Conservation (phyloP, 2,888 invertebrate species). For the Calliopum simillimum region DNA sequence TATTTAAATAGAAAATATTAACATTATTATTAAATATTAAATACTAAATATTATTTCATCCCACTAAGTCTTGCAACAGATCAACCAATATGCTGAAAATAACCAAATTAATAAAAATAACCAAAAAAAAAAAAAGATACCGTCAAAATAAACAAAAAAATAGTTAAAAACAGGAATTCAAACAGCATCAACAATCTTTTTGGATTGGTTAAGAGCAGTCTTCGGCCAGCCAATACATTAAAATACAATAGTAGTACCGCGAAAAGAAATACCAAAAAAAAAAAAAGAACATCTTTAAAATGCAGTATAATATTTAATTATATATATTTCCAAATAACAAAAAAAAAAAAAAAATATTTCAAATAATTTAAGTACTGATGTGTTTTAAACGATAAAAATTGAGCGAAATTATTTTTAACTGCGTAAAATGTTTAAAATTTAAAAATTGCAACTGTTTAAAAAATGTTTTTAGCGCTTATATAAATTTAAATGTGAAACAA, state of each 20-base stretch:
- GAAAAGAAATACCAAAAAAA: conserved; percentile 20
- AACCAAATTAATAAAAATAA: conserved; percentile 37
- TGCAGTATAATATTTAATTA: conserved; percentile 44
- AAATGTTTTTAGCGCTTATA: too few species aligned
- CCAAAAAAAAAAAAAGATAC: conserved; percentile 40
- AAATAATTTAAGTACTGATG: conserved; percentile 46
- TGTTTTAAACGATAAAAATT: conserved; percentile 40
- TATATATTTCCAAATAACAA: conserved; percentile 49
- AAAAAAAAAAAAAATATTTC: conserved; percentile 42
- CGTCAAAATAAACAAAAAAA: conserved; percentile 35
- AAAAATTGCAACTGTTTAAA: too few species aligned
- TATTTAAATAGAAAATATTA: too few species aligned
- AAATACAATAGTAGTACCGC: conserved; percentile 29
- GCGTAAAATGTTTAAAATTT: too few species aligned
- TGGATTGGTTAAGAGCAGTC: too few species aligned
- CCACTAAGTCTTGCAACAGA: conserved; percentile 36
- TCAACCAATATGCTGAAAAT: conserved; percentile 30
- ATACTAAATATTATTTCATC: conserved; percentile 27
- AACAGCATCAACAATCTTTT: too few species aligned
- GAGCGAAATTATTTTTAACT: neutral
- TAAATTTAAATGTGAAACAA: too few species aligned
- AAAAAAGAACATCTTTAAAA: conserved; percentile 37
- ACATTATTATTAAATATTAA: too few species aligned
- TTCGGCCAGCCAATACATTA: conserved; percentile 28
- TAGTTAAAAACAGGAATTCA: too few species aligned